Evolutionary conservation across 1,140 invertebrate species (phyloP).

Genomic region (Mactra quadrangularis): DNA sequence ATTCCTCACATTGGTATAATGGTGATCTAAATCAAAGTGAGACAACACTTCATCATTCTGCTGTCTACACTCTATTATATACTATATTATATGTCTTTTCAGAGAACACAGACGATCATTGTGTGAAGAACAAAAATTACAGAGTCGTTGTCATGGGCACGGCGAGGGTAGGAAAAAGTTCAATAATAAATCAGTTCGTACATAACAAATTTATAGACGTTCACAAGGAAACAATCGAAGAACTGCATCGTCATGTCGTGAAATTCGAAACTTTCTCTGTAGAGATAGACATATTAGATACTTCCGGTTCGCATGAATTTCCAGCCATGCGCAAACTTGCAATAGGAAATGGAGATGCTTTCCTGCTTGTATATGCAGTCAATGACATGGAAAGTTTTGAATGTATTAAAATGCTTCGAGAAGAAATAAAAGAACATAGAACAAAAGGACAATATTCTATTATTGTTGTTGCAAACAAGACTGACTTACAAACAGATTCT

Average conservation of each 20-base stretch:
- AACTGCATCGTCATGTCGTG: constrained; percentile 95
- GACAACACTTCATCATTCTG: too few relatives aligned
- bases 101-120: too few relatives aligned
- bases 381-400: constrained; percentile 92
- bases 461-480: constrained; percentile 75
- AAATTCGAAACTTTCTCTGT: constrained; percentile 86
- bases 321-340: constrained; percentile 96
- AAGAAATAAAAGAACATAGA: constrained; percentile 69
- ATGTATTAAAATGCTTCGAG: constrained; percentile 80
- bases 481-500: constrained; percentile 61
- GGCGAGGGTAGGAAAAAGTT: constrained; percentile 95
- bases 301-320: constrained; percentile 92
- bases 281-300: constrained; percentile 90
- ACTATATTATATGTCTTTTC: too few relatives aligned
- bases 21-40: too few relatives aligned
- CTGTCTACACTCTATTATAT: too few relatives aligned
- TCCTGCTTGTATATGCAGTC: constrained; percentile 94
- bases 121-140: constrained; percentile 14
- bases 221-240: constrained; percentile 95
- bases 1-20: too few relatives aligned
- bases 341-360: constrained; percentile 94
- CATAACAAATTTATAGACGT: constrained; percentile 89
- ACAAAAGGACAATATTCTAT: constrained; percentile 62
- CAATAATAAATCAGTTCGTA: constrained; percentile 95
- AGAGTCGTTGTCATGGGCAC: constrained; percentile 87